A percentile compares a stretch with the other conserved stretches of the same genome.
These are phyloP conservation scores for Dione vanillae DNA, from an alignment of 2,888 invertebrate genomes.

Conservation along the genomic window DNA sequence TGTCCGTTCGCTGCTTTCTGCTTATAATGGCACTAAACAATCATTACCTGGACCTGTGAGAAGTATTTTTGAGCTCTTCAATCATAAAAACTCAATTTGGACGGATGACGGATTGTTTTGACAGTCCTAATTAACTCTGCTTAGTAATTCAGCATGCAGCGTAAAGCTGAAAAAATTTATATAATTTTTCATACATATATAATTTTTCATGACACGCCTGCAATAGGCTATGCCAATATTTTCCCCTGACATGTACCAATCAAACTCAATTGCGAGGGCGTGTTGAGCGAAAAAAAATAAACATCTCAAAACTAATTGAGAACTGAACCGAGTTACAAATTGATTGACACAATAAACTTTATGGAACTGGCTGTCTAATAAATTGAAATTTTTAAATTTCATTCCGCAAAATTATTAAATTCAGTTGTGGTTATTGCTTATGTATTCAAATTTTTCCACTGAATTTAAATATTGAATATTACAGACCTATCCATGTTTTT, in stretches of 20 bases:
- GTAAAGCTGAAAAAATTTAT: not conserved
- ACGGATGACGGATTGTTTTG: no score
- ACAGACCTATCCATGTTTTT: not conserved
- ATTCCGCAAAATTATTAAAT: not conserved
- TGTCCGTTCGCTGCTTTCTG: no score
- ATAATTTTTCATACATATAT: not conserved
- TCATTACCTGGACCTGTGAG: no score
- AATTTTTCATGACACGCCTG: not conserved
- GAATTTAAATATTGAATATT: not conserved
- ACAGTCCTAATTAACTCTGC: no score
- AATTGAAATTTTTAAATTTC: constrained; percentile 5
- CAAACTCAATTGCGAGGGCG: constrained; percentile 45
- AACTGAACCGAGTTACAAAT: constrained; percentile 40
- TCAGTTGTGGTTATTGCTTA: not conserved
- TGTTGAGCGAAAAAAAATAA: constrained; percentile 39
- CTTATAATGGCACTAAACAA: no score
- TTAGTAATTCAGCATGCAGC: no score
- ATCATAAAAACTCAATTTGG: no score
- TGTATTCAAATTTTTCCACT: not conserved
- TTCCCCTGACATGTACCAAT: constrained; percentile 44
- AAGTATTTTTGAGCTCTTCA: no score
- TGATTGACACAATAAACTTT: constrained; percentile 39
- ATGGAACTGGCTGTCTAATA: constrained; percentile 29
- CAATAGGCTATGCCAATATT: constrained; percentile 28
- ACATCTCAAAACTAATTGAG: constrained; percentile 42